Conservation (phyloP, 2,888 invertebrate species). For the Scrobipalpa atriplicella region DNA sequence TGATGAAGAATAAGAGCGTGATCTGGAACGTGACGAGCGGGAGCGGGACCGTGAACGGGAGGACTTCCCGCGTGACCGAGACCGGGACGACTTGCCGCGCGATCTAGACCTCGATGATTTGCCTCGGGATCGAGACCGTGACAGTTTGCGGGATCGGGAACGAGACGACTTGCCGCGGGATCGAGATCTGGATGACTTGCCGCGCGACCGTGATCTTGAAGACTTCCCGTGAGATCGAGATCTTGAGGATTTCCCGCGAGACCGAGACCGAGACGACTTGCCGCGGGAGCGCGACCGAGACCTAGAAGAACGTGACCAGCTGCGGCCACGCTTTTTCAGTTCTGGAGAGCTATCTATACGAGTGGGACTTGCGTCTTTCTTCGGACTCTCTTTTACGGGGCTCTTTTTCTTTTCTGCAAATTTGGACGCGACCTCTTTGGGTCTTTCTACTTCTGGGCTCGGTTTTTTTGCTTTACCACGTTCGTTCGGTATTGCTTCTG, state of each 20-base stretch:
- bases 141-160: slow-evolving; percentile 54
- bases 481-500: slow-evolving; percentile 35
- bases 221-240: slow-evolving; percentile 41
- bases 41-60: slow-evolving; percentile 57
- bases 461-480: slow-evolving; percentile 37
- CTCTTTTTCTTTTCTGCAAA: slow-evolving; percentile 36
- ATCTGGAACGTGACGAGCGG: slow-evolving; percentile 56
- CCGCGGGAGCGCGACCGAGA: slow-evolving; percentile 45
- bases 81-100: slow-evolving; percentile 44
- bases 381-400: slow-evolving; percentile 38
- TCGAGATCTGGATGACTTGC: slow-evolving; percentile 33
- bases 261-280: slow-evolving; percentile 53
- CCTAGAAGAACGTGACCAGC: slow-evolving; percentile 62
- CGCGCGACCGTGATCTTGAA: slow-evolving; percentile 44
- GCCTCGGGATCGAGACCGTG: slow-evolving; percentile 42
- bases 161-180: slow-evolving; percentile 45
- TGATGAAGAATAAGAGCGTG: slow-evolving; percentile 79
- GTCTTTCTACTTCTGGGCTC: slow-evolving; percentile 30
- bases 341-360: slow-evolving; percentile 54
- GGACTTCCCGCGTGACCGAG: slow-evolving; percentile 52
- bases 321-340: slow-evolving; percentile 49
- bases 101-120: slow-evolving; percentile 37
- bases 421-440: background rate
- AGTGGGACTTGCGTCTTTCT: slow-evolving; percentile 47
- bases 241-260: slow-evolving; percentile 55